phyloP scores from a whole-genome alignment of 2,888 invertebrate genomes.

The Nebria brevicollis region DNA sequence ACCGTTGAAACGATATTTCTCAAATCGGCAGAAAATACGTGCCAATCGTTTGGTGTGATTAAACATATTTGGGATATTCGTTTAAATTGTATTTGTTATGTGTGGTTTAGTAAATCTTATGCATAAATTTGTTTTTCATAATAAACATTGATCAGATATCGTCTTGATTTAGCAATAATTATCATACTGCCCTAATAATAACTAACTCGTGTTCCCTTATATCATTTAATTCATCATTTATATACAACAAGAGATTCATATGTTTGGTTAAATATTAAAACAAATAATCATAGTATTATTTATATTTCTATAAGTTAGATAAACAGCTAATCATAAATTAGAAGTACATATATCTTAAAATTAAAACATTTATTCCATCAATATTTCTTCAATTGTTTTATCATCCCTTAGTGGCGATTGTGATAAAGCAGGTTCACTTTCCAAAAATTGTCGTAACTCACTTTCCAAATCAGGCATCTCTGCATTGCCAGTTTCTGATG shows the following conservation, averaged over 20 bases:
- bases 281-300: too few relatives aligned
- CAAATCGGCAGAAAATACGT: constrained; percentile 19
- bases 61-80: background rate
- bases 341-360: constrained; percentile 2
- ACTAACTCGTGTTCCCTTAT: too few relatives aligned
- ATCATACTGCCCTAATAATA: too few relatives aligned
- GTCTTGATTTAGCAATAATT: too few relatives aligned
- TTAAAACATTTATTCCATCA: constrained; percentile 56
- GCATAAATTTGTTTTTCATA: background rate
- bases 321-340: background rate
- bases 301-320: background rate
- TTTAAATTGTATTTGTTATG: constrained; percentile 5
- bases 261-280: too few relatives aligned
- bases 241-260: too few relatives aligned
- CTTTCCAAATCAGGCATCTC: constrained; percentile 72
- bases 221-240: too few relatives aligned
- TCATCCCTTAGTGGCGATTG: constrained; percentile 62
- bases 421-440: constrained; percentile 71
- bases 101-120: background rate
- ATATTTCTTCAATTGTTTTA: constrained; percentile 65
- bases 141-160: background rate
- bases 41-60: constrained; percentile 13
- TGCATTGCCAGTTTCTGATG: constrained; percentile 53
- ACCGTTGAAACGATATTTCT: constrained; percentile 8
- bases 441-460: constrained; percentile 76